Base-by-base conservation (phyloP, 2,888 invertebrate species). In the Disparrhopalites patrizii region DNA sequence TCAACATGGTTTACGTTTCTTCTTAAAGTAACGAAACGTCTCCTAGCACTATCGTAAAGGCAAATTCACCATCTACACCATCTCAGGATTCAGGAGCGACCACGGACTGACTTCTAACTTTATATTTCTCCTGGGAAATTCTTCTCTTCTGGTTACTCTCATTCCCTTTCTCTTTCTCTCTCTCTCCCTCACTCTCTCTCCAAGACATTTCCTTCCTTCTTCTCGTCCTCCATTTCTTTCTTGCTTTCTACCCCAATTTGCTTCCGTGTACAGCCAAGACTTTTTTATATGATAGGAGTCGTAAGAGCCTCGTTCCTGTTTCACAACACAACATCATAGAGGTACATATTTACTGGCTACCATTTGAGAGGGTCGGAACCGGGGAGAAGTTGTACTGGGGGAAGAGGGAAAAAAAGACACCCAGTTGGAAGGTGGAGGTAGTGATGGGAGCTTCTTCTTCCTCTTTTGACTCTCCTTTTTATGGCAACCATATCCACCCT, bases 41-140 rank as follows among this genome's bases (percentile, higher is more conserved):
- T 52, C 28, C 25, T 47, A 3, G 38, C 58, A 28, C 18, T 28
- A 36, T 27, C 13, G 28, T 63, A 63, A 63, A 56, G 63, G 63
- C 28, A 33, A 63, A 47, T 63, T 61, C 51, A 51, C 18, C 61
- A 27, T 57, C 57, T 23, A 15, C n/a, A 36, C 23, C 13, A 57
- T 43, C 51, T 33, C 33, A n/a, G 63, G 43, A 56, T 63, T 63
- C 55, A 63, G 23, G 31, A 56, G 43, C 63, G 50, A 51, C 61
- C 56, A 55, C 61, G 51, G 60, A 60, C 60, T 61, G 51, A 58
- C 65, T 58, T 58, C 51, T 50, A 62, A 66, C 67, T 68, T 70
- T 69, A 70, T 70, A 70, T 70, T 70, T 67, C 70, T 70, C 70
- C 51, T 47, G 70, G 70, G 70, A 70, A 68, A 70, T 70, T 67